Base-by-base conservation (phyloP, 2,888 invertebrate species). In the Harpagoxenus sublaevis region DNA sequence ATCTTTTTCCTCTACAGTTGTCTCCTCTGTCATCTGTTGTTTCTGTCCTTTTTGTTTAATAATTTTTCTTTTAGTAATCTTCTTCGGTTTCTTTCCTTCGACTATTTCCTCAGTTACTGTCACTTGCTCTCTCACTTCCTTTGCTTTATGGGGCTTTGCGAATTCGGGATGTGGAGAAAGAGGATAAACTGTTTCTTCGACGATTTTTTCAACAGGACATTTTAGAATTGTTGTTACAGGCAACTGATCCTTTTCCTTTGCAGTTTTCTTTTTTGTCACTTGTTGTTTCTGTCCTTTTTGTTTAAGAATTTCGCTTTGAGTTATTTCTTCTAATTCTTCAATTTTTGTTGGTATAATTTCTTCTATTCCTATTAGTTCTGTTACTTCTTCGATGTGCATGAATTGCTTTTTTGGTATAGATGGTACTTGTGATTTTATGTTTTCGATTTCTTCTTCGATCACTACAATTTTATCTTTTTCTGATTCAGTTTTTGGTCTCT, bases 381-480 rank as follows among this genome's bases (percentile, higher is more conserved):
- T 92, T 0, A 95, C 88, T 89, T 95, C 95, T 89, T 94, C 93
- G 5, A 94, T 95, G 0, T 91, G 81, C 90, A 95, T 92, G 74
- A 94, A 94, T 75, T 94, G 92, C 87, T 94, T 94, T 71, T 93
- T 94, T 1, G 94, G 94, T 85, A 95, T 94, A 0, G 84, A 81
- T 18, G 93, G 93, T 70, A 94, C 48, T 12, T 84, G 71, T 2
- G 94, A 90, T 86, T 92, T 93, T 42, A 93, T 86, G 63, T 94
- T 92, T 53, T 94, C 95, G 15, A 94, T 60, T 93, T 95, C 95
- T 89, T 95, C 95, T 92, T 95, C 95, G 42, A 94, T 94, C 0
- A 95, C 90, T 23, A 94, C 91, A 81, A 94, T 92, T 57, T 92
- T 93, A 39, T 92, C 92, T 70, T 92, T 89, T 73, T 92, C 92